Evolutionary conservation across 2,797 vertebrate species (phyloP).

Genomic region (Brachyalestes nurse): DNA sequence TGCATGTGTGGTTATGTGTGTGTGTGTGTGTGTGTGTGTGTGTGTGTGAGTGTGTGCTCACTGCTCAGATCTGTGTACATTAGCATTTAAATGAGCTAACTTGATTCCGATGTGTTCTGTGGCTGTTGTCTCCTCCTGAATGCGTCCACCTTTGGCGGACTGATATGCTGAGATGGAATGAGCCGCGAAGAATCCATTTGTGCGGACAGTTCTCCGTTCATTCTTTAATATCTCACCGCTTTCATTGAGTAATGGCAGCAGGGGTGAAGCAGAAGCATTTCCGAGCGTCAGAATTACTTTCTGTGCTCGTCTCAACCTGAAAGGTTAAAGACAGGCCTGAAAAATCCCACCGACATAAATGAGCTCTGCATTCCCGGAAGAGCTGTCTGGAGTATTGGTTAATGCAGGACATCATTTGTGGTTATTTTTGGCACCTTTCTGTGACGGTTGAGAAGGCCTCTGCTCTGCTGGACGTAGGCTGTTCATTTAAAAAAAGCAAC

Average conservation of each 20-base stretch:
- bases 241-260: constrained; percentile 41
- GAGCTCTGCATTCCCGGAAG: neutral
- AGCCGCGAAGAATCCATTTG: constrained; percentile 35
- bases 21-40: constrained; percentile 15
- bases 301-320: constrained; percentile 16
- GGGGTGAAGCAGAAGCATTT: constrained; percentile 39
- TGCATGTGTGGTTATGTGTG: constrained; percentile 9
- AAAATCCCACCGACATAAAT: neutral
- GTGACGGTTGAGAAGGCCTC: neutral
- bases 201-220: constrained; percentile 23
- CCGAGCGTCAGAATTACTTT: constrained; percentile 32
- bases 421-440: constrained; percentile 2
- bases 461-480: neutral
- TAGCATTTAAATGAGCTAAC: constrained; percentile 74
- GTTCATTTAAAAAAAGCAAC: constrained; percentile 14
- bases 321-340: constrained; percentile 5
- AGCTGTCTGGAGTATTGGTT: neutral
- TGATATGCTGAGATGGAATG: constrained; percentile 31
- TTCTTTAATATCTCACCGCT: constrained; percentile 27
- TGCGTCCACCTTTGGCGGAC: constrained; percentile 48
- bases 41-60: constrained; percentile 22
- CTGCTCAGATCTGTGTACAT: constrained; percentile 60
- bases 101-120: constrained; percentile 67
- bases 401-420: constrained; percentile 4
- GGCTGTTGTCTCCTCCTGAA: constrained; percentile 58